phyloP scores from a whole-genome alignment of 2,797 vertebrate genomes.

The Podarcis siculus region DNA sequence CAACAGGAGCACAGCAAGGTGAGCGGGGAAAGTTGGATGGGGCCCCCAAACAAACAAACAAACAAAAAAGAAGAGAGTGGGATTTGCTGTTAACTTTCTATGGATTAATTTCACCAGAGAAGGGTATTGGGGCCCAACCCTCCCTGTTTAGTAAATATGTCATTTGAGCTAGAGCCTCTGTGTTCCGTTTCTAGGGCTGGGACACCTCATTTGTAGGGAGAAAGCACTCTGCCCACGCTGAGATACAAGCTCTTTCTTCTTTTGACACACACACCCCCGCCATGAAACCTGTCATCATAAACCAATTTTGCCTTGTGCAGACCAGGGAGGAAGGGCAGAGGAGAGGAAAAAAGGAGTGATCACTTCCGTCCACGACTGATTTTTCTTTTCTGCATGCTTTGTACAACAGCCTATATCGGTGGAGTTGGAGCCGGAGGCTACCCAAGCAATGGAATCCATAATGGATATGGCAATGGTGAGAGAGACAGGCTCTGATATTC shows the following conservation, averaged over 20 bases:
- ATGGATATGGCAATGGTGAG: constrained; percentile 36
- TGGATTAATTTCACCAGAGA: not conserved
- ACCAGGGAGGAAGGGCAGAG: not conserved
- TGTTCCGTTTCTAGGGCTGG: not conserved
- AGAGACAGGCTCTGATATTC: too few species aligned
- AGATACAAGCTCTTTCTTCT: not conserved
- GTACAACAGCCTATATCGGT: not conserved
- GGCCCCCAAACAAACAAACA: too few species aligned
- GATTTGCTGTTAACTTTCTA: not conserved
- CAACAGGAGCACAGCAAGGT: constrained; percentile 23
- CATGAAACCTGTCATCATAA: not conserved
- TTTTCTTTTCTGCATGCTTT: not conserved
- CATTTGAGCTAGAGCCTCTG: not conserved
- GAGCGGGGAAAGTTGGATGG: not conserved
- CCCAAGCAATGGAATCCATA: constrained; percentile 12
- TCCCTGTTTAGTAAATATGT: not conserved
- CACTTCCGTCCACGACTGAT: not conserved
- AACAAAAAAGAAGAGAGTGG: too few species aligned
- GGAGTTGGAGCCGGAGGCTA: constrained; percentile 11
- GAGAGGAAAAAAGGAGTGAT: not conserved
- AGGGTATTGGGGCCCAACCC: too few species aligned
- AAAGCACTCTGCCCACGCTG: not conserved
- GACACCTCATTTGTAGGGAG: not conserved
- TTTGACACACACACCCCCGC: not conserved
- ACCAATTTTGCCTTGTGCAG: not conserved